Evolutionary conservation across 2,888 invertebrate genomes (phyloP), one percentile per base, ranked within the genome.

Genomic region (Trypoxylon attenuatum): DNA sequence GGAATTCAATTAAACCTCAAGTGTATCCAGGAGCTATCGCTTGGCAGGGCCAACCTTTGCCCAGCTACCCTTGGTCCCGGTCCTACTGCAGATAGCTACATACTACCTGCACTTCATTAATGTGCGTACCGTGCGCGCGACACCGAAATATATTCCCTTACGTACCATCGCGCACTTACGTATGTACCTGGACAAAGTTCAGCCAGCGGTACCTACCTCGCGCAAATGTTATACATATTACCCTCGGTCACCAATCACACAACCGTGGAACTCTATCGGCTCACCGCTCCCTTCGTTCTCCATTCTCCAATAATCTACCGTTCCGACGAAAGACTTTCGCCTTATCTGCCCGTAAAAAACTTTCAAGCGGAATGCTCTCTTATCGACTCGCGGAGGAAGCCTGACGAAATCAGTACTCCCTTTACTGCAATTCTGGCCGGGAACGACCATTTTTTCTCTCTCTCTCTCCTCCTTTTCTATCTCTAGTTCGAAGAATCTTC

Each of bases 1-100:
- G 76, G 77, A 82, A 82, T 82, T 82, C 82, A 82, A 82, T 82
- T 82, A 82, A 79, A 76, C 71, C 79, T 77, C 78, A 77, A 81
- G 82, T 78, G 82, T 82, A 76, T 82, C 81, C 77, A 68, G 63
- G 59, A 76, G 74, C 76, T 73, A 77, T 77, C 77, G 71, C 62
- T 52, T 55, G 56, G 52, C 33, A 71, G 64, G 66, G 53, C 47
- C 55, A 56, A 59, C 55, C 66, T 69, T 68, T 10, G 13, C 33
- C 68, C 46, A 60, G 45, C 46, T 53, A 53, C 55, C 66, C 56
- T 69, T 63, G 27, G 61, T 53, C 25, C 39, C 25, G 10, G 45
- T 49, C 22, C 23, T 49, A 56, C n/a, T n/a, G n/a, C 18, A 38
- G 25, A 46, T 55, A 46, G 46, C 53, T 70, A 64, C 59, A 53